A percentile compares a stretch with the other conserved stretches of the same genome.
These are phyloP conservation scores for Mus minutoides DNA, from an alignment of 2,797 vertebrate species.

Conservation along the genomic window DNA sequence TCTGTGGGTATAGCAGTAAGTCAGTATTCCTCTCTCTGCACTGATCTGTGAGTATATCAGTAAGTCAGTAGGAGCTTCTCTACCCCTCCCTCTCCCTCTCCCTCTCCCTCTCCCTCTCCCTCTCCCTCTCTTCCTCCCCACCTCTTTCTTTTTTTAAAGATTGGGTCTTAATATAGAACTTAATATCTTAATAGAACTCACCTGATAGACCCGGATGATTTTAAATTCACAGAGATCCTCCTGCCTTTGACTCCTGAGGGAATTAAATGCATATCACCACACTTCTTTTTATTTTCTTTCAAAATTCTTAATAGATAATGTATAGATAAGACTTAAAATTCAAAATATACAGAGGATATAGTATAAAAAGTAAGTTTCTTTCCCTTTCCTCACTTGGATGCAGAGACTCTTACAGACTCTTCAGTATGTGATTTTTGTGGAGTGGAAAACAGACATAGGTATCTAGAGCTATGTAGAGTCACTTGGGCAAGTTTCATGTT, in stretches of 20 bases:
- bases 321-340: neutral
- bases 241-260: neutral
- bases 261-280: neutral
- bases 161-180: neutral
- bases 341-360: neutral
- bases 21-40: neutral
- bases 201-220: neutral
- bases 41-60: neutral
- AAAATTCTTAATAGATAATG: neutral
- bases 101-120: too few species aligned
- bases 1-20: neutral
- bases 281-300: neutral
- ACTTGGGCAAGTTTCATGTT: neutral
- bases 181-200: too few species aligned
- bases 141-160: neutral
- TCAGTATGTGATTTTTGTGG: neutral
- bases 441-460: neutral
- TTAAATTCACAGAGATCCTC: neutral
- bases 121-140: rapidly evolving
- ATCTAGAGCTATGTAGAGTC: neutral
- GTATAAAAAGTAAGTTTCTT: neutral
- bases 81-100: too few species aligned
- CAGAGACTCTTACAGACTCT: neutral
- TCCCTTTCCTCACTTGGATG: neutral
- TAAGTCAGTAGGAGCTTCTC: too few species aligned